Evolutionary conservation across 2,113 vertebrate genomes (phyloP).

Genomic region (Mionectes macconnelli): DNA sequence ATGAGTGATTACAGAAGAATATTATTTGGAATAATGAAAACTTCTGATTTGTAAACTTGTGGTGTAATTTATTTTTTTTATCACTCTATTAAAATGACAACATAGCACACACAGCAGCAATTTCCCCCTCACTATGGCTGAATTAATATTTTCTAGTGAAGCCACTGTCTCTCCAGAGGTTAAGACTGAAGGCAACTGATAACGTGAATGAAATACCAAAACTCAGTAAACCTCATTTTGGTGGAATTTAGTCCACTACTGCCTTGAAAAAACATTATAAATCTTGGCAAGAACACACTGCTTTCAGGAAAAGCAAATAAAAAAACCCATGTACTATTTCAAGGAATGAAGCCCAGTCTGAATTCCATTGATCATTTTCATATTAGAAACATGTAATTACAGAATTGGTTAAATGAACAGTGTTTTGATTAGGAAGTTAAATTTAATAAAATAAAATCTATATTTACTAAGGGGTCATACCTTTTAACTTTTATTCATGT

Average conservation of each 20-base stretch:
- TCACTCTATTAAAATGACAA: conserved; percentile 50
- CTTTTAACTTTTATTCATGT: neutral
- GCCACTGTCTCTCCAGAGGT: neutral
- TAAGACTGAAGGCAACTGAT: conserved; percentile 47
- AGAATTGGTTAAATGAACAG: neutral
- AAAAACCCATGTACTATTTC: neutral
- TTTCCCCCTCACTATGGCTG: neutral
- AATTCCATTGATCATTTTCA: neutral
- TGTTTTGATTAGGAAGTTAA: neutral
- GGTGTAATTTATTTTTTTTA: conserved; percentile 29
- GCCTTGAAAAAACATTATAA: conserved; percentile 2
- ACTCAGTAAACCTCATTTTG: neutral
- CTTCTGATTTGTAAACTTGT: conserved; percentile 35
- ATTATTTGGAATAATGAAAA: neutral
- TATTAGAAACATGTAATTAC: neutral
- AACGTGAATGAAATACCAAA: conserved; percentile 62
- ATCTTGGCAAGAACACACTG: neutral
- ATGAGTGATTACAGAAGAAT: neutral
- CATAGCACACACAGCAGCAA: neutral
- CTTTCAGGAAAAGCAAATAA: neutral
- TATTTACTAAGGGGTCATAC: neutral
- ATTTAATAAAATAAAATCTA: neutral
- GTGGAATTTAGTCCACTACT: neutral
- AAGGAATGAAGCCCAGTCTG: neutral
- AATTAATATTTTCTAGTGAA: conserved; percentile 9